These are phyloP conservation scores for Drosophila ezoana DNA, from an alignment of 2,888 invertebrate species.

Conservation along the genomic window DNA sequence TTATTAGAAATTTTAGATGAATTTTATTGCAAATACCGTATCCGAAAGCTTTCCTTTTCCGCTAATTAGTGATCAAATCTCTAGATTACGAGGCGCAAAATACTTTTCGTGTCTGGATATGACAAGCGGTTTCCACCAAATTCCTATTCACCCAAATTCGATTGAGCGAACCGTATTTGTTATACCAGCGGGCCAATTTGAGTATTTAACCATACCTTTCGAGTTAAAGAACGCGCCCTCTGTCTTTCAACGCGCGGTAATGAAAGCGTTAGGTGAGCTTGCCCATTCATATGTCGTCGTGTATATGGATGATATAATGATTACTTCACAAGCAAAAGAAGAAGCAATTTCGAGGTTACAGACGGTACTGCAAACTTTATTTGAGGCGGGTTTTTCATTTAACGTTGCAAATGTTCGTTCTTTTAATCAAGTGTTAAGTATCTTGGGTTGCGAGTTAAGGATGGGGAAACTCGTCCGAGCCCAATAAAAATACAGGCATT, in stretches of 20 bases:
- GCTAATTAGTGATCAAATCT: not conserved
- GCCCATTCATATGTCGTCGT: conserved; percentile 7
- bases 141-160: not conserved
- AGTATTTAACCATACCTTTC: conserved; percentile 7
- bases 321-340: no score
- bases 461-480: not conserved
- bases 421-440: not conserved
- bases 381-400: no score
- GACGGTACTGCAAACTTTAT: no score
- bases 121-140: conserved; percentile 1
- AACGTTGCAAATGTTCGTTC: no score
- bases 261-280: conserved; percentile 10
- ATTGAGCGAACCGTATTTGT: not conserved
- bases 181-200: not conserved
- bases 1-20: no score
- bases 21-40: not conserved
- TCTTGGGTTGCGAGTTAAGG: not conserved
- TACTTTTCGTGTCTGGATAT: conserved; percentile 1
- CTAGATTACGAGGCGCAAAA: not conserved
- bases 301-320: conserved; percentile 4
- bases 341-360: no score
- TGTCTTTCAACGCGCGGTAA: conserved; percentile 11
- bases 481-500: not conserved
- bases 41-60: not conserved
- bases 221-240: conserved; percentile 11